Conservation (phyloP, 2,113 vertebrate genomes). For the Solea solea region DNA sequence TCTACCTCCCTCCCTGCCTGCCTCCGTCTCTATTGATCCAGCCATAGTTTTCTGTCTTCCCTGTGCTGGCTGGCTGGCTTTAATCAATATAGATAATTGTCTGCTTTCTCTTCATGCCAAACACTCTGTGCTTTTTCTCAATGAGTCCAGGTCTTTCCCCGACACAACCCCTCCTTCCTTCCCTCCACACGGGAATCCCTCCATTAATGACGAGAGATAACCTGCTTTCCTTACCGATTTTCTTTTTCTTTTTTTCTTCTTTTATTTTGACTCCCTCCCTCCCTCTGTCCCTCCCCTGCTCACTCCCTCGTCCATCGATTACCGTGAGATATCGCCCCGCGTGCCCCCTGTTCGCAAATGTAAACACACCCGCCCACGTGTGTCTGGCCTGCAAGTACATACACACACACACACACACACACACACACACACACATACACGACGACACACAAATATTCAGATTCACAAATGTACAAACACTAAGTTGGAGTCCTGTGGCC, state of each 20-base stretch:
- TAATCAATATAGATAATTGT: conserved; percentile 91
- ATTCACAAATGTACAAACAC: conserved; percentile 45
- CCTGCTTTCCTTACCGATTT: conserved; percentile 85
- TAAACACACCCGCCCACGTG: conserved; percentile 80
- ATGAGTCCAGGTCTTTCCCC: conserved; percentile 84
- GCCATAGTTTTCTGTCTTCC: conserved; percentile 85
- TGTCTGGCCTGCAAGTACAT: conserved; percentile 57
- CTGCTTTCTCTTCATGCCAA: conserved; percentile 86
- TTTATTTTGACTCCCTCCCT: neutral
- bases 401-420: conserved; percentile 1
- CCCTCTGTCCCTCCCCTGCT: conserved; percentile 5
- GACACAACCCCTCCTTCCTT: conserved; percentile 40
- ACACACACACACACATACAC: conserved; percentile 14
- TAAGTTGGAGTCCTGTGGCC: neutral
- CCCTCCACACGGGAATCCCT: conserved; percentile 78
- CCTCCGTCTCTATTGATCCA: conserved; percentile 83
- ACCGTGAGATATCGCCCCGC: conserved; percentile 82
- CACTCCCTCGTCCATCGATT: conserved; percentile 80
- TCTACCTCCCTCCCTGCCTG: conserved; percentile 44
- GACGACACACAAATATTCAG: conserved; percentile 54
- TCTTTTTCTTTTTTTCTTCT: conserved; percentile 38
- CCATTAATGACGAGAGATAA: conserved; percentile 84
- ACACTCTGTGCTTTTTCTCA: conserved; percentile 83
- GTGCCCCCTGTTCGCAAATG: conserved; percentile 72
- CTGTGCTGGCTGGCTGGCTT: conserved; percentile 83